Evolutionary conservation across 1,140 invertebrate species (phyloP).

Genomic region (Carcinoscorpius rotundicauda): DNA sequence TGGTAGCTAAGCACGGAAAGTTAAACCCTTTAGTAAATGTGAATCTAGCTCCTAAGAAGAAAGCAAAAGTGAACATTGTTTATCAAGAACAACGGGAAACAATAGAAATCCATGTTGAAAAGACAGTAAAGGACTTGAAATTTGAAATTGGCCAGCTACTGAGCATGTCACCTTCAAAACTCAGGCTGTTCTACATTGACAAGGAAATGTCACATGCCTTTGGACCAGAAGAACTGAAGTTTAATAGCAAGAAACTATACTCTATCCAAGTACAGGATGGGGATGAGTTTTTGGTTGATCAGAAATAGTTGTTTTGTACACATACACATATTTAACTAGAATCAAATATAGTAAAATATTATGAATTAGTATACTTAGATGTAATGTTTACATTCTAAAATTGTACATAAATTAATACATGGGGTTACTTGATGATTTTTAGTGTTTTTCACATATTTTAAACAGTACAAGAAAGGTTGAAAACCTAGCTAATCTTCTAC

Average conservation of each 20-base stretch:
- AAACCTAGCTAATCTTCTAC: too few species aligned
- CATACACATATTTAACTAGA: too few species aligned
- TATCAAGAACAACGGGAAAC: constrained; percentile 52
- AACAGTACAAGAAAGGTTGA: too few species aligned
- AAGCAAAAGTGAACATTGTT: constrained; percentile 67
- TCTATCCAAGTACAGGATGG: constrained; percentile 80
- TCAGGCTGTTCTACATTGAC: constrained; percentile 69
- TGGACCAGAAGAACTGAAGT: constrained; percentile 74
- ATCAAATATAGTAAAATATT: too few species aligned
- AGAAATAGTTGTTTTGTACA: constrained; percentile 24
- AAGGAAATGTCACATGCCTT: constrained; percentile 44
- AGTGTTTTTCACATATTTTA: too few species aligned
- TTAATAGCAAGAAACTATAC: constrained; percentile 72
- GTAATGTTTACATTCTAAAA: too few species aligned
- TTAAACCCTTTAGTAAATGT: constrained; percentile 74
- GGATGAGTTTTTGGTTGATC: constrained; percentile 78
- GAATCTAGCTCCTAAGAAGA: constrained; percentile 67
- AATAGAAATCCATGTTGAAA: constrained; percentile 22
- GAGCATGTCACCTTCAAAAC: constrained; percentile 61
- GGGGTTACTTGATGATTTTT: too few species aligned
- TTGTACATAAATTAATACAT: too few species aligned
- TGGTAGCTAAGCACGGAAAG: constrained; percentile 67
- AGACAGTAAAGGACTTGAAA: constrained; percentile 26
- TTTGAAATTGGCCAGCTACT: constrained; percentile 28
- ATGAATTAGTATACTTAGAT: too few species aligned